These are phyloP conservation scores for Lutjanus argentimaculatus DNA, from an alignment of 2,797 vertebrate species.

Conservation along the genomic window DNA sequence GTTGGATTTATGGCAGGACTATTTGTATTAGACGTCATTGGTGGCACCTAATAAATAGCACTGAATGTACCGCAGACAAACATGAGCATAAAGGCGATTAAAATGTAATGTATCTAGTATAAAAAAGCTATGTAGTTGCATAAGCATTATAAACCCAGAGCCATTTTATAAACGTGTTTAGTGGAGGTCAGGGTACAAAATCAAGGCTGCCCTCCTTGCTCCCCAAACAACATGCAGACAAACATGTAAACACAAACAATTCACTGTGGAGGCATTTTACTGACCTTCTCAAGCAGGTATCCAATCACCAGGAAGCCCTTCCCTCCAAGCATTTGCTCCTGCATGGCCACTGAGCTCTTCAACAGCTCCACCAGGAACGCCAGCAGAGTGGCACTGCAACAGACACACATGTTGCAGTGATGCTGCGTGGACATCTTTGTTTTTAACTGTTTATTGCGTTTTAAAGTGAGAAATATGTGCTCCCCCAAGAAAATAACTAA, in stretches of 20 bases:
- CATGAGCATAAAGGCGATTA: not conserved
- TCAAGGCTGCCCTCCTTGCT: not conserved
- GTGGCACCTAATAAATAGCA: not conserved
- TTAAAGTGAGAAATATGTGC: too few species aligned
- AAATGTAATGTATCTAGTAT: not conserved
- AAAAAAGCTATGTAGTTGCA: not conserved
- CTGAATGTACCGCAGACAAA: not conserved
- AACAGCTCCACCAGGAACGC: conserved; percentile 97
- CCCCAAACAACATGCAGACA: not conserved
- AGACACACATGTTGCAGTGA: conserved; percentile 19
- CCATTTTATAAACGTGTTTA: too few species aligned
- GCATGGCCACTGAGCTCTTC: conserved; percentile 99
- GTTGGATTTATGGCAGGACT: not conserved
- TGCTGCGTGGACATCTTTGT: not conserved
- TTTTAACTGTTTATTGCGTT: too few species aligned
- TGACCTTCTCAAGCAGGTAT: conserved; percentile 97
- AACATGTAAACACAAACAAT: conserved; percentile 3
- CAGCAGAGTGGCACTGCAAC: conserved; percentile 89
- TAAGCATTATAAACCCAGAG: not conserved
- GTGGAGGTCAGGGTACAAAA: not conserved
- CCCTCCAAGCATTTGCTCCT: conserved; percentile 98
- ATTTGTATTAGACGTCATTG: not conserved
- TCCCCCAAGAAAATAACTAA: too few species aligned
- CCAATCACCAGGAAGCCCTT: conserved; percentile 99
- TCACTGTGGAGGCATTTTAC: conserved; percentile 33